phyloP scores from a whole-genome alignment of 64 coral and sea anemone genomes.

The Orbicella faveolata region DNA sequence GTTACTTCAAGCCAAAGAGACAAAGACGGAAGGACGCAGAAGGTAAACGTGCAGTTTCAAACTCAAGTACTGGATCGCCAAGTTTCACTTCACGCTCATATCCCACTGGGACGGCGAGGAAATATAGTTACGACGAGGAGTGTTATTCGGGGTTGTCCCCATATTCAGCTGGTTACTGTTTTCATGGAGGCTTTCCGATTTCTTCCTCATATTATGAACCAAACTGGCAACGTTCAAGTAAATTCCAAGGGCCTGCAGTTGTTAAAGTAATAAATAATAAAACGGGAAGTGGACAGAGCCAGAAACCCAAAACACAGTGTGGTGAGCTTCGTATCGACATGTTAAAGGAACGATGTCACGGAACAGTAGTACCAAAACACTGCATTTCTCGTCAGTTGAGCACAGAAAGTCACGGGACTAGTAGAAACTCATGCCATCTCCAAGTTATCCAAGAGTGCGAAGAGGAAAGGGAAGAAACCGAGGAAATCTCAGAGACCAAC shows the following conservation, averaged over 20 bases:
- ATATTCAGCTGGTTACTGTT: constrained; percentile 26
- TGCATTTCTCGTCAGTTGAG: constrained; percentile 8
- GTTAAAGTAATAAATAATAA: background rate
- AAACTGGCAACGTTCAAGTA: constrained; percentile 4
- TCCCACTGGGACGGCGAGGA: background rate
- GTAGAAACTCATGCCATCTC: constrained; percentile 2
- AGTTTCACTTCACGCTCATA: background rate
- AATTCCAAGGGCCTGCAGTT: background rate
- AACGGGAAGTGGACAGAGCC: background rate
- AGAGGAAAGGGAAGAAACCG: constrained; percentile 3
- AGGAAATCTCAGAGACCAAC: background rate
- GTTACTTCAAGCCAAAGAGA: constrained; percentile 28
- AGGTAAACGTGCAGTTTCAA: background rate
- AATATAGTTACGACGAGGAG: background rate
- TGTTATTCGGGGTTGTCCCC: background rate
- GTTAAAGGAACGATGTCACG: background rate
- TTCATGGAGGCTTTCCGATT: constrained; percentile 41
- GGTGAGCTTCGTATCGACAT: constrained; percentile 14
- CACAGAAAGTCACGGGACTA: background rate
- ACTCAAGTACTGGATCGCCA: background rate
- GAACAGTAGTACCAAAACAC: background rate
- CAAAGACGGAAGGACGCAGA: background rate
- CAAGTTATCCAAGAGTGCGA: constrained; percentile 38
- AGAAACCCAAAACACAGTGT: background rate
- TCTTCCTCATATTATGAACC: background rate